Percentiles rank a stretch among this genome's conserved stretches.
Conservation (phyloP, 2,888 invertebrate genomes). For the Nymphalis c-album region DNA sequence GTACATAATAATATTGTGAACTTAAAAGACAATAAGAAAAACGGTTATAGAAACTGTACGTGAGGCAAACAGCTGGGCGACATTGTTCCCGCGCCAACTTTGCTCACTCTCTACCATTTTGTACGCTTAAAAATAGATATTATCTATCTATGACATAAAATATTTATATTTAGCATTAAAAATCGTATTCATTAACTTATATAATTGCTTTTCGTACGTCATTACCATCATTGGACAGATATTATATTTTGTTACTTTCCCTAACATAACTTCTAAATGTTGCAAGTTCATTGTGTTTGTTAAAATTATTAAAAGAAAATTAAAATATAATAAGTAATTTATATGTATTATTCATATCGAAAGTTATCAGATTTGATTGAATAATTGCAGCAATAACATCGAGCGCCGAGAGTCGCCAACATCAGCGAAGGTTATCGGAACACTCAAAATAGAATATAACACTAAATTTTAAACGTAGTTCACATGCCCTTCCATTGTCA, state of each 20-base stretch:
- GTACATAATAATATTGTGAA: conserved; percentile 29
- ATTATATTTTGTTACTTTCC: neutral
- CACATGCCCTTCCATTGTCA: neutral
- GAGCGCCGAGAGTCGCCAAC: conserved; percentile 24
- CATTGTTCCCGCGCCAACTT: conserved; percentile 41
- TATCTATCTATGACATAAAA: conserved; percentile 29
- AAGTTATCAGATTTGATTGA: conserved; percentile 26
- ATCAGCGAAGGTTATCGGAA: conserved; percentile 29
- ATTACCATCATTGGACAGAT: neutral
- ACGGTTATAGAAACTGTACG: conserved; percentile 15
- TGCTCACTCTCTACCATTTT: conserved; percentile 28
- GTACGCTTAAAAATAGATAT: conserved; percentile 37
- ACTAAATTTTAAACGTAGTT: conserved; percentile 19
- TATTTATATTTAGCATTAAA: conserved; percentile 7
- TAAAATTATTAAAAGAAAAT: neutral
- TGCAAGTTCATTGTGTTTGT: neutral
- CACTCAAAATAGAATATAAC: conserved; percentile 31
- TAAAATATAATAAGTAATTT: neutral
- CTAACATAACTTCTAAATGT: neutral
- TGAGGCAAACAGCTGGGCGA: conserved; percentile 30
- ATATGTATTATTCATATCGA: conserved; percentile 2
- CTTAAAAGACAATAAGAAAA: conserved; percentile 24
- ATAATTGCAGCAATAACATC: conserved; percentile 33
- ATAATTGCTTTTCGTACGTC: neutral
- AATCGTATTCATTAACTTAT: neutral